Evolutionary conservation across 2,113 vertebrate species (phyloP).

Genomic region (Aptenodytes patagonicus): DNA sequence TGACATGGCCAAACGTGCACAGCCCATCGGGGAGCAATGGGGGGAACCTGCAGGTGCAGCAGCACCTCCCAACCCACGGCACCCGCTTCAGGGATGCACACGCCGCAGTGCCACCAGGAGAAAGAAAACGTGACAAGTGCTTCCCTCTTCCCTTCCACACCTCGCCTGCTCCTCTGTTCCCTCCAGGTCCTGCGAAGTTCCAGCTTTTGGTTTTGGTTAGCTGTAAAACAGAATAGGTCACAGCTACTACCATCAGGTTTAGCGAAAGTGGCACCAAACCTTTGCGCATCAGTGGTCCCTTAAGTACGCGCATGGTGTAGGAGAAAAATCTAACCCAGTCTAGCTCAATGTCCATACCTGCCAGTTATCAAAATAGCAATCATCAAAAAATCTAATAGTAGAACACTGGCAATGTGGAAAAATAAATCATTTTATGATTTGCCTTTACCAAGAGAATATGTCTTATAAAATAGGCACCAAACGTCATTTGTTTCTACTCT

Average conservation of each 20-base stretch:
- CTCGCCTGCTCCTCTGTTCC: background rate
- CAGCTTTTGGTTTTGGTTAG: background rate
- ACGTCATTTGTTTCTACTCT: conserved; percentile 61
- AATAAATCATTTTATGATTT: background rate
- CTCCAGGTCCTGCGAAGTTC: background rate
- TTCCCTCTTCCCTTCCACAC: background rate
- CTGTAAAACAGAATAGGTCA: background rate
- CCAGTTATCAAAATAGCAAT: background rate
- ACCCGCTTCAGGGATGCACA: background rate
- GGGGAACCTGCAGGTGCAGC: background rate
- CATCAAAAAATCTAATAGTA: background rate
- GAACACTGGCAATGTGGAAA: background rate
- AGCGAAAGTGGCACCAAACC: background rate
- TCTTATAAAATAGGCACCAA: conserved; percentile 40
- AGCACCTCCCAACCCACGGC: background rate
- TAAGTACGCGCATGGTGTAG: background rate
- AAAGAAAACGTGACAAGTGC: accelerated
- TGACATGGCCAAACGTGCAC: background rate
- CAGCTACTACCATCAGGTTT: background rate
- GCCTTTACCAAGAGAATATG: background rate
- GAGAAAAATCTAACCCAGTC: background rate
- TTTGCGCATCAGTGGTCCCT: background rate
- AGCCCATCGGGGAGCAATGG: accelerated
- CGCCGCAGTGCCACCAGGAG: background rate
- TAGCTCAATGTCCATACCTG: background rate